Evolutionary conservation across 2,113 vertebrate genomes (phyloP), one percentile per base, ranked within the genome.

Genomic region (Toxotes jaculatrix): DNA sequence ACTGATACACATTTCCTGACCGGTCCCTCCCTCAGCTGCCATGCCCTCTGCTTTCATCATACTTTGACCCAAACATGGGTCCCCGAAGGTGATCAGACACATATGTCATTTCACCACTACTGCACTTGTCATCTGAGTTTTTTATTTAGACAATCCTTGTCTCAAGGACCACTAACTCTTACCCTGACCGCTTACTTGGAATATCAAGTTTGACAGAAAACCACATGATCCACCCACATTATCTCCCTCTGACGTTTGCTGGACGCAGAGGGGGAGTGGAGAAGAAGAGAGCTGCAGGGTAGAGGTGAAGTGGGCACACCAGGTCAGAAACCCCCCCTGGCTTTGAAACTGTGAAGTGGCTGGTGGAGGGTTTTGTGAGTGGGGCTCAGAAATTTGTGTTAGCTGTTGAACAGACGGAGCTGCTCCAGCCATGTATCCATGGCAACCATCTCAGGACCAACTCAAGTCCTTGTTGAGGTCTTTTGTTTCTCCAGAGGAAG

Each of bases 361-460:
- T 84, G 77, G 45, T 74, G 55, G 51, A 87, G 80, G 68, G 61
- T 66, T 81, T 59, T 57, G 77, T 27, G 62, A 83, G 71, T 17
- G 68, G 69, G 76, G 63, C 51, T 83, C 73, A 23, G 45, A 77
- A 49, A 68, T 80, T 23, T 78, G 75, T 77, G 74, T 76, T 87
- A 65, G 75, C 67, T 31, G 3, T 90, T 89, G 59, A 69, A 66
- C 60, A 87, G 60, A 83, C 38, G 53, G 82, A 83, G 74, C 78
- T 80, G 82, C 87, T 87, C 87, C 49, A 77, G 70, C 71, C 83
- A 75, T 6, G 93, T 93, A 92, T 86, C 93, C 93, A 94, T 94
- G 91, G 90, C 82, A 94, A 94, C 93, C 90, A 86, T 89, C 84
- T 84, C 43, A 84, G 84, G 83, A 88, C 85, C 83, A 79, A 86